Evolutionary conservation across 1,140 invertebrate species (phyloP), one percentile per base, ranked within the genome.

Genomic region (Trichonephila clavipes): DNA sequence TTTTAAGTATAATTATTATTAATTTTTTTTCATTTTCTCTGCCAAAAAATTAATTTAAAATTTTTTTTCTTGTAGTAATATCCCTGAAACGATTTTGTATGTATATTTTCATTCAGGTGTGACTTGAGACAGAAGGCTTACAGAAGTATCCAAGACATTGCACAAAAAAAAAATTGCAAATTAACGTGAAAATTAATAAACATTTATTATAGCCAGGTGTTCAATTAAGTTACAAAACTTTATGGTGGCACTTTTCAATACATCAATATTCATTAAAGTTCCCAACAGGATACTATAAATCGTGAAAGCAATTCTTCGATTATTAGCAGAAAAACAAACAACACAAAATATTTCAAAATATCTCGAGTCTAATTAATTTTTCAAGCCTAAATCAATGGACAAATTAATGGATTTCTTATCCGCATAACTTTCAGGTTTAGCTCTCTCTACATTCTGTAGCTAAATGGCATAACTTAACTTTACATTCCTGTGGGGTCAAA

Each of bases 401-500:
- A 28, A 59, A 85, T 85, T 85, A 85, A 85, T 85, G 82, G 28
- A 85, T 40, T 5, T 77, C 34, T 77, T 77, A 40, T 28, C 72
- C 28, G 40, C 72, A 77, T 28, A 77, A 77, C 72, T 40, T 40
- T 3, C 72, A 77, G 4, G 16, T 34, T 40, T 40, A 77, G 28
- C 28, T 77, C 28, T 77, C 72, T 77, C 34, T 77, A 77, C 28
- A 77, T 77, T 40, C 12, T 77, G 28, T 16, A 16, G 28, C 16
- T 77, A 77, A 77, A 77, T 40, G 82, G 69, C 69, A 81, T 81
- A 59, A 19, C 88, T 90, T 72, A 59, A 44, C 58, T 81, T 69
- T 90, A 24, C 88, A 90, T 82, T 90, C 69, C 88, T 61, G 0
- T 12, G 28, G 28, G 88, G 88, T 81, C 88, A 81, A 81, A 90